phyloP scores from a whole-genome alignment of 2,797 vertebrate species.

The Hypotaenidia philippensis region DNA sequence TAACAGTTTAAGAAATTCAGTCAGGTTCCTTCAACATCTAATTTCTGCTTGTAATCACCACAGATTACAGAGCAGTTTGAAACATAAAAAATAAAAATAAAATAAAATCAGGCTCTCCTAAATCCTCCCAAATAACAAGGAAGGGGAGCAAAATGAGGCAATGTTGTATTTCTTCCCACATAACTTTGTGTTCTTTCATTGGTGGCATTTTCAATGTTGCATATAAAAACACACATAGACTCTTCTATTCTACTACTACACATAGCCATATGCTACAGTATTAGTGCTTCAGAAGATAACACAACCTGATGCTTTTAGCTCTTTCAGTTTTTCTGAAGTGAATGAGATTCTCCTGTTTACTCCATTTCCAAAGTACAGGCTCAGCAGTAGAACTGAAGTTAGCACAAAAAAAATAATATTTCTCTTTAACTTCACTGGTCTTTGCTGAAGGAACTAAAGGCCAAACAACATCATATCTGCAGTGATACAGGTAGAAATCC shows the following conservation, averaged over 20 bases:
- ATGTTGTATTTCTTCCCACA: background rate
- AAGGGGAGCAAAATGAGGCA: background rate
- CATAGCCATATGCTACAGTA: background rate
- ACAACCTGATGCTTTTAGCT: background rate
- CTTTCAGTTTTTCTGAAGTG: background rate
- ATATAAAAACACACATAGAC: background rate
- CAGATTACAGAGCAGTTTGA: background rate
- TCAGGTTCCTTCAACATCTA: background rate
- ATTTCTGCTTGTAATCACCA: background rate
- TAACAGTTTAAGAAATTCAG: background rate
- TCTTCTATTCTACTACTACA: background rate
- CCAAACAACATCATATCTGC: background rate
- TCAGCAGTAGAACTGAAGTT: background rate
- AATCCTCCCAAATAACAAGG: background rate
- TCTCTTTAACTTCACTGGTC: background rate
- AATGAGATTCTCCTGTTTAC: background rate
- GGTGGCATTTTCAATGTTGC: background rate
- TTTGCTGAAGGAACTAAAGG: background rate
- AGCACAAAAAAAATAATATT: background rate
- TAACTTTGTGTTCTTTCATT: background rate
- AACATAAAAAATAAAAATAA: background rate
- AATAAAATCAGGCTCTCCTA: background rate
- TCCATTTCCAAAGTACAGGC: background rate
- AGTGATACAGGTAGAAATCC: background rate
- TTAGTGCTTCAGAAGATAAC: background rate